Evolutionary conservation across 2,797 vertebrate species (phyloP).

Genomic region (Allobates femoralis): DNA sequence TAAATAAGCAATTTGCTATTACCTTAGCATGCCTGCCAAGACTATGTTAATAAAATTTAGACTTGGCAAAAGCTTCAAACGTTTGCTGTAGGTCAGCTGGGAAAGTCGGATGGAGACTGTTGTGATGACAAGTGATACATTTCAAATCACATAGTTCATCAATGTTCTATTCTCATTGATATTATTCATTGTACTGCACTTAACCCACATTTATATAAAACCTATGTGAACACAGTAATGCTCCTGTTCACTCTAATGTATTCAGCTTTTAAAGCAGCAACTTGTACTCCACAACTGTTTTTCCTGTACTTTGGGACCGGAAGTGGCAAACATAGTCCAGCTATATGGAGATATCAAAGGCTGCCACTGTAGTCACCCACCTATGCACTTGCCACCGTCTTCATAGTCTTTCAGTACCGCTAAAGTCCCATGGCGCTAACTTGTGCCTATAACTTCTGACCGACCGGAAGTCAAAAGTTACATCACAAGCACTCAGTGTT

Average conservation of each 20-base stretch:
- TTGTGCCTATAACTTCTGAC: no score
- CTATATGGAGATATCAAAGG: not conserved
- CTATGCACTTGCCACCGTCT: no score
- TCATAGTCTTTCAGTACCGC: no score
- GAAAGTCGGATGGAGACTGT: conserved; percentile 4
- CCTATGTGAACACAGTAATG: not conserved
- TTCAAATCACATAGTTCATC: conserved; percentile 20
- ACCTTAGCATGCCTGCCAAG: conserved; percentile 31
- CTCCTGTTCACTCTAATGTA: not conserved
- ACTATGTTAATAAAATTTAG: conserved; percentile 44
- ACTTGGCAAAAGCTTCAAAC: conserved; percentile 47
- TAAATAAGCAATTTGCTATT: conserved; percentile 49
- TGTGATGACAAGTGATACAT: conserved; percentile 15
- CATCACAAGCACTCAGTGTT: no score
- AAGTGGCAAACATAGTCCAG: not conserved
- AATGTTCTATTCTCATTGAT: not conserved
- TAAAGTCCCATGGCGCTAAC: no score
- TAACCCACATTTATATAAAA: not conserved
- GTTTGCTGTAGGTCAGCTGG: conserved; percentile 22
- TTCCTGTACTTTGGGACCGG: not conserved
- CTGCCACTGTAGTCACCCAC: not conserved
- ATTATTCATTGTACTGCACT: not conserved
- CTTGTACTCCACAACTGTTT: not conserved
- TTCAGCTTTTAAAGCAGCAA: not conserved
- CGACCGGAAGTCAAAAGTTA: no score